Evolutionary conservation across 2,888 invertebrate species (phyloP).

Genomic region (Macaria liturata): DNA sequence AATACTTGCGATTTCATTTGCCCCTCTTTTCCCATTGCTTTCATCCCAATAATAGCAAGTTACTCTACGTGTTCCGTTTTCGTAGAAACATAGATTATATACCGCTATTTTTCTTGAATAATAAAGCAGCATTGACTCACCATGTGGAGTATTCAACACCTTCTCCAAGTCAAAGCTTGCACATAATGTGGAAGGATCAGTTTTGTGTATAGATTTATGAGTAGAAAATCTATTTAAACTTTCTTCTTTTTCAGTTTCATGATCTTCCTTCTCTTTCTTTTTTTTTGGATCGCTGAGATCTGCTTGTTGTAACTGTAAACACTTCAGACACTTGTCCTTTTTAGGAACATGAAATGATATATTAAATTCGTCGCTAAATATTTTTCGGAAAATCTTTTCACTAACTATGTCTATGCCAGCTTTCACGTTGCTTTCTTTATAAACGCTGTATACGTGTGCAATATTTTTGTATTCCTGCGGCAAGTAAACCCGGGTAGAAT

Average conservation of each 20-base stretch:
- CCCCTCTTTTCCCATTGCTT: constrained; percentile 33
- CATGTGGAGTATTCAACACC: constrained; percentile 40
- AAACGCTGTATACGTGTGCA: constrained; percentile 24
- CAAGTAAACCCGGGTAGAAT: constrained; percentile 18
- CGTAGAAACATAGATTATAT: constrained; percentile 34
- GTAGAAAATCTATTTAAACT: constrained; percentile 12
- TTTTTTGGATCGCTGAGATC: neutral
- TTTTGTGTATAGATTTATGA: constrained; percentile 25
- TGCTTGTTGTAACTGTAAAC: constrained; percentile 9
- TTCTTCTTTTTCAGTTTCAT: neutral
- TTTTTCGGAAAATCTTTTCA: constrained; percentile 31
- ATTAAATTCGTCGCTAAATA: constrained; percentile 33
- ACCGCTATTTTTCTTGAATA: constrained; percentile 33
- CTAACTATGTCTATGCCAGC: constrained; percentile 27
- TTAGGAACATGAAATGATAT: constrained; percentile 36
- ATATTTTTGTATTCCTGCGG: constrained; percentile 21
- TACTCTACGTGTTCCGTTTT: constrained; percentile 30
- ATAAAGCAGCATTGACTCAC: constrained; percentile 34
- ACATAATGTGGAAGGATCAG: constrained; percentile 18
- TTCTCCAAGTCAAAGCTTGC: constrained; percentile 30
- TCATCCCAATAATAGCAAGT: constrained; percentile 35
- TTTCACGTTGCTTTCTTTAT: constrained; percentile 18
- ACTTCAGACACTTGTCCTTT: constrained; percentile 37
- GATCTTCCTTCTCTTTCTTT: constrained; percentile 1
- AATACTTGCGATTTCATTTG: constrained; percentile 32